Base-by-base conservation (phyloP, 2,888 invertebrate species). In the Lysandra bellargus region DNA sequence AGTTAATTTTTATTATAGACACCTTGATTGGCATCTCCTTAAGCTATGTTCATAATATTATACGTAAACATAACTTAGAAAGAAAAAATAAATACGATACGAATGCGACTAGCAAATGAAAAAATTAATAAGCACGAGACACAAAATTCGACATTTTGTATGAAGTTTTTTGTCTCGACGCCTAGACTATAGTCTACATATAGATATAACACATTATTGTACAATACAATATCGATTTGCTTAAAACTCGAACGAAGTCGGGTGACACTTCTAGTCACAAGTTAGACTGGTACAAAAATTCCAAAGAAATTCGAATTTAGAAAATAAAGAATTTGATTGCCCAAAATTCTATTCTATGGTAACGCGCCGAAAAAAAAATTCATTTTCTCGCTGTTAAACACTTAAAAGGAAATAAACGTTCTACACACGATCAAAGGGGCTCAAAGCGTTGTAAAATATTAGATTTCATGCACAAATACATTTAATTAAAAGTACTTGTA, bases 381-480 rank as follows among this genome's bases (percentile, higher is more conserved):
- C 30, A 9, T 75, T 49, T 49, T 12, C 37, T 75, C 75, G 23
- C 12, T 14, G 49, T 3, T 9, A 75, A 75, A 49, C 49, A 49
- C 30, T 75, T 53, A 9, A 49, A 49, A 23, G 75, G 30, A 75
- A 75, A 75, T 74, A 75, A 49, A 75, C 75, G 14, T 69, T 64
- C 30, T 69, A 69, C 17, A 69, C 33, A 69, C 69, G 69, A 33
- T 69, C 69, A 69, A 69, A 69, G 37, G 37, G 33, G 14, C 69
- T 69, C 37, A 69, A 69, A 69, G 69, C 69, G 33, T 69, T 69
- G 69, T 69, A 69, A 69, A 69, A 69, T 69, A 69, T 69, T 69
- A 69, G 69, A 69, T 69, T 69, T 69, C 69, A 69, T 69, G 69
- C 69, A 37, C 69, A 69, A 69, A 69, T 37, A 69, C 69, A 69